Conservation (phyloP, 2,797 vertebrate species). For the Spinus pinus region DNA sequence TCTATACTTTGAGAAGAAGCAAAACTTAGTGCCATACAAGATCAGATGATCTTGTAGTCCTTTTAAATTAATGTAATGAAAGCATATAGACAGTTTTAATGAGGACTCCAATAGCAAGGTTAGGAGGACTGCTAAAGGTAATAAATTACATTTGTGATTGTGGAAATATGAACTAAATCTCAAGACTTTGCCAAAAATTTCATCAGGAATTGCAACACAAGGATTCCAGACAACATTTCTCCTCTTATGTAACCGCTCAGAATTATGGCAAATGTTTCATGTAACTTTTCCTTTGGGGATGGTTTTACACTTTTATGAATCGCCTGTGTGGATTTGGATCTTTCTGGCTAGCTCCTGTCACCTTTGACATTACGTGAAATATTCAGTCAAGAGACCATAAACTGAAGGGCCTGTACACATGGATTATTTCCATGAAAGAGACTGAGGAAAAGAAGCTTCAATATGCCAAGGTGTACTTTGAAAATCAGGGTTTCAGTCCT, state of each 20-base stretch:
- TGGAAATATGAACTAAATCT: neutral
- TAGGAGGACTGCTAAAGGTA: neutral
- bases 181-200: neutral
- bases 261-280: neutral
- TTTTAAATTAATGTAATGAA: neutral
- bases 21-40: neutral
- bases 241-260: neutral
- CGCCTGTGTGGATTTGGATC: neutral
- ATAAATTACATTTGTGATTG: neutral
- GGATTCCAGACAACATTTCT: neutral
- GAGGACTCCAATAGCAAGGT: neutral
- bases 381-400: neutral
- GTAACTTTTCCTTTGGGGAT: neutral
- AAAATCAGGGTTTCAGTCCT: neutral
- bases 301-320: neutral
- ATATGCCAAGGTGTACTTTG: neutral
- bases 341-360: neutral
- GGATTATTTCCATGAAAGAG: neutral
- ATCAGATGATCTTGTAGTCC: neutral
- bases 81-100: neutral
- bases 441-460: neutral
- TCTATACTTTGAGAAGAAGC: neutral
- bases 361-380: neutral
- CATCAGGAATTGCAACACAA: accelerated
- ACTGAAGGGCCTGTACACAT: neutral